Base-by-base conservation (phyloP, 2,797 vertebrate species). In the Cynopterus sphinx region DNA sequence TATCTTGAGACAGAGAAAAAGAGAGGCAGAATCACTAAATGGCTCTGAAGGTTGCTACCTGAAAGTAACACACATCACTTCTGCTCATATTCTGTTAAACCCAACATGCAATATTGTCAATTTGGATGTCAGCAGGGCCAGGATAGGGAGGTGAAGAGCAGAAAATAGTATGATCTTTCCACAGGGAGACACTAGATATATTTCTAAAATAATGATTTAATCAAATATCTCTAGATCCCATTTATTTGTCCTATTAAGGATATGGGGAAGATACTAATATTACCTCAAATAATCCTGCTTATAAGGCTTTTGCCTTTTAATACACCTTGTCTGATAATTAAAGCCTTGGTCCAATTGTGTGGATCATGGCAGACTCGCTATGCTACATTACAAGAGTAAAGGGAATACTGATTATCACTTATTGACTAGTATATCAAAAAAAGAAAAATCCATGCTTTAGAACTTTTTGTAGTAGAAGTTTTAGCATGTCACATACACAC, bases 391-490 rank as follows among this genome's bases (percentile, higher is more conserved):
- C 0, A 61, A 43, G 12, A 57, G 28, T 74, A 87, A 93, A 85
- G 10, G 28, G 10, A 93, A 79, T 12, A 7, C 2, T 79, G 17
- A 65, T 8, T 13, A 39, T 57, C 2, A 6, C 68, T 92, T 73
- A 6, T 68, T 49, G 22, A 83, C n/a, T 28, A 46, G 6, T 31
- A 51, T 51, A 61, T 65, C 55, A 31, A 74, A 57, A 57, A 61
- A 63, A 61, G 26, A 51, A 89, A 89, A 85, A 39, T 41, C 41
- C 22, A 61, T 5, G 10, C 2, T 86, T 19, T 16, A 51, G 26
- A 73, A 70, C 1, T 19, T 71, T 59, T 46, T 78, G 86, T 24
- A 65, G 51, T 94, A 46, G 67, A 79, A 94, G 63, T 78, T 82
- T 67, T 10, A 71, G 7, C 6, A 94, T 46, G n/a, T n/a, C 57